A percentile compares a stretch with the other conserved stretches of the same genome.
These are phyloP conservation scores for Taenioides sp. DNA, from an alignment of 2,797 vertebrate species.

Conservation along the genomic window DNA sequence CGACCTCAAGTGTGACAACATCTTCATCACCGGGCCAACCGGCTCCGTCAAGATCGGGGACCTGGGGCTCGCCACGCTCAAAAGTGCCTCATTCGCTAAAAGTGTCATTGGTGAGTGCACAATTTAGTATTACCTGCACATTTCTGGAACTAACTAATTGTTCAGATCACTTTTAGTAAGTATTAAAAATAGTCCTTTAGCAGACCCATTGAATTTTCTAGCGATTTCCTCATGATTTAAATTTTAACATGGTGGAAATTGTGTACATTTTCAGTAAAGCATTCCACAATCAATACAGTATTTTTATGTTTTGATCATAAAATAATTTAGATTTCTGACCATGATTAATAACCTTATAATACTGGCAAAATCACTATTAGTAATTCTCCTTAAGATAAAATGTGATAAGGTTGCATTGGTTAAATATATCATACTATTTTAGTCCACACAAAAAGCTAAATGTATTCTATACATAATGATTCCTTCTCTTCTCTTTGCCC, in stretches of 20 bases:
- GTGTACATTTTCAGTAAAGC: neutral
- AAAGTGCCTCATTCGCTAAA: conserved; percentile 96
- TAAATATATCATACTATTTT: too few species aligned
- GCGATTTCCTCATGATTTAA: neutral
- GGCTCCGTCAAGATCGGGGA: conserved; percentile 98
- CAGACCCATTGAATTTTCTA: too few species aligned
- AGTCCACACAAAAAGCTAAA: neutral
- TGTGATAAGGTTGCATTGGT: neutral
- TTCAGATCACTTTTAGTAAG: neutral
- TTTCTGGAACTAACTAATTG: too few species aligned
- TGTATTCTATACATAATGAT: neutral
- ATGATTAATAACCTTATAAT: too few species aligned
- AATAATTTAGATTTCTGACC: too few species aligned
- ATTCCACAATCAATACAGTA: too few species aligned
- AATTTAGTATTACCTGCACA: too few species aligned
- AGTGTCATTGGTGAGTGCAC: conserved; percentile 89
- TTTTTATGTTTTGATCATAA: too few species aligned
- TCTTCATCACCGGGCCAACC: conserved; percentile 97
- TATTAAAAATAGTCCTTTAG: too few species aligned
- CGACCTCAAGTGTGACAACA: conserved; percentile 98
- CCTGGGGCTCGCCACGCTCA: conserved; percentile 94
- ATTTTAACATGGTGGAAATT: neutral
- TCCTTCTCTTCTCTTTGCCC: neutral
- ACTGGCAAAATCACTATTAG: too few species aligned
- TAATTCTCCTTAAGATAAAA: neutral